Evolutionary conservation across 2,113 vertebrate genomes (phyloP).

Genomic region (Trogon surrucura): DNA sequence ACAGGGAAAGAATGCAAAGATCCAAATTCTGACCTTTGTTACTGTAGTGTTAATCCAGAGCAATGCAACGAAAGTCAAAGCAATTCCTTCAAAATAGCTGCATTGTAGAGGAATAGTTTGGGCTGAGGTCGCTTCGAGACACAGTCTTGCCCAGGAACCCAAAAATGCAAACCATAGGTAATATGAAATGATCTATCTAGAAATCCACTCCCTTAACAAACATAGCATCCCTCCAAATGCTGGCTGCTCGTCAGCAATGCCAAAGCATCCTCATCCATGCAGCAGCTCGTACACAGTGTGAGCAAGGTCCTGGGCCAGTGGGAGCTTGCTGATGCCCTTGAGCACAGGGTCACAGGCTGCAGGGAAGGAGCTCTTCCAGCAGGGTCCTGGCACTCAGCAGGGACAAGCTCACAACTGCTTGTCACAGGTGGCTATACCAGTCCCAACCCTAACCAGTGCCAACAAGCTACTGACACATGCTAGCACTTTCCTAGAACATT

Average conservation of each 20-base stretch:
- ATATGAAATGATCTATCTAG: neutral
- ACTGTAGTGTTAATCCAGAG: neutral
- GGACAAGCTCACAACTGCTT: neutral
- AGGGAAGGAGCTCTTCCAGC: neutral
- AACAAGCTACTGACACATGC: neutral
- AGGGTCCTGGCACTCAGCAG: neutral
- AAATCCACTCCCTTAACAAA: neutral
- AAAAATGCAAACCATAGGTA: conserved; percentile 7
- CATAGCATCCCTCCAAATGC: neutral
- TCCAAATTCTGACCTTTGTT: neutral
- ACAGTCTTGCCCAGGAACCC: neutral
- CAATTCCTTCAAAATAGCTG: conserved; percentile 28
- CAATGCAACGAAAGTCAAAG: neutral
- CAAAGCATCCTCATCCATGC: neutral
- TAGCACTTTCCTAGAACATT: neutral
- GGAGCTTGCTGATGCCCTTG: neutral
- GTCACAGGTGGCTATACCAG: neutral
- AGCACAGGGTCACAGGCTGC: neutral
- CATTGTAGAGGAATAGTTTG: conserved; percentile 3
- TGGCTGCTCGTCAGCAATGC: neutral
- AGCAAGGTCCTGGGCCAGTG: neutral
- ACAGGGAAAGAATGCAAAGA: neutral
- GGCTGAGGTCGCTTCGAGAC: neutral
- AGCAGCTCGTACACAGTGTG: neutral
- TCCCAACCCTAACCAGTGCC: neutral